Evolutionary conservation across 2,113 vertebrate species (phyloP).

Genomic region (Pachyramphus minor): DNA sequence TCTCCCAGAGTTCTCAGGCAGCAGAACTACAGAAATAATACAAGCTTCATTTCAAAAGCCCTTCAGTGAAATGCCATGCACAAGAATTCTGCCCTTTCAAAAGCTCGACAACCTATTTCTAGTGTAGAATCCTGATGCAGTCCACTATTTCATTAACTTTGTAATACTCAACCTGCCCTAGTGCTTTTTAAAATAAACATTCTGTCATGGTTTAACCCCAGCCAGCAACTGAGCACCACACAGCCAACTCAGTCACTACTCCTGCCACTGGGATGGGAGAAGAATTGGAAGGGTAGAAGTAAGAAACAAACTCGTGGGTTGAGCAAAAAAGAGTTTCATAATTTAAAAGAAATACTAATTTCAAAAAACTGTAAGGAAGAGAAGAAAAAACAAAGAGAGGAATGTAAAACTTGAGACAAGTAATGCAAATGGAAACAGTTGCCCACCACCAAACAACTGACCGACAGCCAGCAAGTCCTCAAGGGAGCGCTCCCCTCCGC

Average conservation of each 20-base stretch:
- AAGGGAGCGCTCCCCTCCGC: neutral
- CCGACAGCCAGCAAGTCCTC: neutral
- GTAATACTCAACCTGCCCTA: neutral
- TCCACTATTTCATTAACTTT: neutral
- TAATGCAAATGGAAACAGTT: neutral
- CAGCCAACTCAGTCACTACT: neutral
- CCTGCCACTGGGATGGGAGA: neutral
- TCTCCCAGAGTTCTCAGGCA: neutral
- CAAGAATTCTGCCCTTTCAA: neutral
- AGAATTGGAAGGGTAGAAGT: neutral
- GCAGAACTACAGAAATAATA: neutral
- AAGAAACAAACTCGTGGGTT: neutral
- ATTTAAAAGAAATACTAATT: neutral
- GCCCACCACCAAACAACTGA: rapidly evolving
- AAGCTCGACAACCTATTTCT: neutral
- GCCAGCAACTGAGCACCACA: neutral
- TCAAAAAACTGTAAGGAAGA: neutral
- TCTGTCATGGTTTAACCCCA: neutral
- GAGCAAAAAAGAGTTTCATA: neutral
- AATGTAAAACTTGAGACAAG: neutral
- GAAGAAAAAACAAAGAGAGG: neutral
- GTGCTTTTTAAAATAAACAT: neutral
- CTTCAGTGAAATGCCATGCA: neutral
- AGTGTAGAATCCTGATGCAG: neutral
- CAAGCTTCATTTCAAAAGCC: neutral